These are phyloP conservation scores for Microplitis mediator DNA, from an alignment of 1,140 invertebrate genomes.

Conservation along the genomic window DNA sequence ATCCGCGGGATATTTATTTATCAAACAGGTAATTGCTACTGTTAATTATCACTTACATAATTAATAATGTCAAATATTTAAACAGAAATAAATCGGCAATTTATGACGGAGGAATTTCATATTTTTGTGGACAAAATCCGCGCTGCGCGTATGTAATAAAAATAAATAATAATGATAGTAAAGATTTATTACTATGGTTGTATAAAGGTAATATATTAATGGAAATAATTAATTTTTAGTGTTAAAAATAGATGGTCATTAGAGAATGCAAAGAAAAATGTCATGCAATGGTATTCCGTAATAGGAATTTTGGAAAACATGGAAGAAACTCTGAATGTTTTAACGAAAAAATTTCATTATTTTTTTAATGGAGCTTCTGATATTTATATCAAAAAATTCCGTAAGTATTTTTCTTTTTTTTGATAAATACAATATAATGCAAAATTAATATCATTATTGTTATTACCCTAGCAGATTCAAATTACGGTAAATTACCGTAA, in stretches of 20 bases:
- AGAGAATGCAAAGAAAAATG: conserved; percentile 68
- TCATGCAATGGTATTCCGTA: conserved; percentile 70
- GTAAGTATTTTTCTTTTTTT: conserved; percentile 53
- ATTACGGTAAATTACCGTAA: no score
- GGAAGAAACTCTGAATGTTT: conserved; percentile 65
- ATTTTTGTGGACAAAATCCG: conserved; percentile 72
- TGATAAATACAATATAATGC: background rate
- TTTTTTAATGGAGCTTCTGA: conserved; percentile 67
- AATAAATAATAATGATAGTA: no score
- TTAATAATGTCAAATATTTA: conserved; percentile 35
- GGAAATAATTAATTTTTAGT: no score
- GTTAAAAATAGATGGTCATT: conserved; percentile 58
- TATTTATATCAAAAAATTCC: conserved; percentile 62
- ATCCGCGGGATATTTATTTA: conserved; percentile 62
- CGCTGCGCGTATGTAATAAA: conserved; percentile 65
- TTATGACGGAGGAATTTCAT: conserved; percentile 62
- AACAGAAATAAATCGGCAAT: conserved; percentile 35
- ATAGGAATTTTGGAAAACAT: conserved; percentile 72
- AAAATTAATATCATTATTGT: no score
- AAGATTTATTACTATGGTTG: no score
- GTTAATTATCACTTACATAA: background rate
- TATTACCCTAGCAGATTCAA: background rate
- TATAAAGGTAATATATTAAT: no score
- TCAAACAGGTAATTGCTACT: background rate
- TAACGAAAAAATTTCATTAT: conserved; percentile 67